phyloP scores from a whole-genome alignment of 2,888 invertebrate genomes.

The Esperia sulphurella region DNA sequence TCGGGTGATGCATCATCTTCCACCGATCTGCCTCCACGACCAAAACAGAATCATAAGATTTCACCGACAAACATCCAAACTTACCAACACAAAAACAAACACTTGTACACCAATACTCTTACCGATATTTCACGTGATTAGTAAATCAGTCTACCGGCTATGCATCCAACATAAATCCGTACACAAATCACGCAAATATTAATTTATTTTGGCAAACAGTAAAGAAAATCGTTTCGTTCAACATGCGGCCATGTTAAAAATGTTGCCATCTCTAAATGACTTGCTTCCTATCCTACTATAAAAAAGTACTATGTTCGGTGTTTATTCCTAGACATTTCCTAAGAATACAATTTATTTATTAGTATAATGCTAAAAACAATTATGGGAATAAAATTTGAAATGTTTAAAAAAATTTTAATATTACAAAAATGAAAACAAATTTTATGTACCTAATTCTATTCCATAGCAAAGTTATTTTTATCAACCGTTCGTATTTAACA shows the following conservation, averaged over 20 bases:
- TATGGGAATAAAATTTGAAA: too few species aligned
- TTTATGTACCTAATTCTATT: too few species aligned
- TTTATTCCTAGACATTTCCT: too few species aligned
- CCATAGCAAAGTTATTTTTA: too few species aligned
- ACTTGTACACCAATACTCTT: conserved; percentile 47
- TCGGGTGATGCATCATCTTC: conserved; percentile 79
- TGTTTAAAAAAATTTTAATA: too few species aligned
- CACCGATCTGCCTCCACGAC: conserved; percentile 45
- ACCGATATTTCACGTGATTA: conserved; percentile 51
- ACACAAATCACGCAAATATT: conserved; percentile 53
- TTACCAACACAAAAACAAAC: conserved; percentile 20
- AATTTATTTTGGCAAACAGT: conserved; percentile 85
- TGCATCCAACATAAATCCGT: conserved; percentile 61
- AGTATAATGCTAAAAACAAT: too few species aligned
- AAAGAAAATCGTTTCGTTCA: conserved; percentile 88
- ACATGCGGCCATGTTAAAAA: conserved; percentile 91
- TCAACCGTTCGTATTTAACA: too few species aligned
- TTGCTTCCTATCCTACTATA: not conserved
- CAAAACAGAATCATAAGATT: conserved; percentile 12
- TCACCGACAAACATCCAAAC: conserved; percentile 56
- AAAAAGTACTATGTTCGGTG: not conserved
- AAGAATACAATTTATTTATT: too few species aligned
- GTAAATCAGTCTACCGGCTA: conserved; percentile 44
- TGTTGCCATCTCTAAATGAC: conserved; percentile 35
- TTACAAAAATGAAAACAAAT: too few species aligned